Conservation (phyloP, 2,113 vertebrate genomes). For the Neodontobutis hainanensis region DNA sequence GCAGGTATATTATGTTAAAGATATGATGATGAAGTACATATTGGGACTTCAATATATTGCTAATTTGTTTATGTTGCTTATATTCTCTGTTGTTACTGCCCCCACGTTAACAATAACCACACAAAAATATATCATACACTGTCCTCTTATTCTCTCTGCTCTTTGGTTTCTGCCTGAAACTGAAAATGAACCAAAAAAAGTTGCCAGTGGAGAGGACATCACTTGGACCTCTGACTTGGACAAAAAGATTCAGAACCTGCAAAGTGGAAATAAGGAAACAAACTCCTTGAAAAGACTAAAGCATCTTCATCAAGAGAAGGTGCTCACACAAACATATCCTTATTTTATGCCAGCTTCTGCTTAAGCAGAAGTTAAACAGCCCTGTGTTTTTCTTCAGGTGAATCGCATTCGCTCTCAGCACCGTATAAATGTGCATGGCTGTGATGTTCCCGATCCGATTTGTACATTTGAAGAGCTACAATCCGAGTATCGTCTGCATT, state of each 20-base stretch:
- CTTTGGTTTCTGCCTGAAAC: constrained; percentile 26
- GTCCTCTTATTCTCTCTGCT: not conserved
- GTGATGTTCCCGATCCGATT: constrained; percentile 90
- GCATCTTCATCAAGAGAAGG: constrained; percentile 88
- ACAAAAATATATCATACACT: no score
- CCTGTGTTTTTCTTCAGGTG: constrained; percentile 75
- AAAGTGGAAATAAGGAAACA: constrained; percentile 73
- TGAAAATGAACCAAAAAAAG: not conserved
- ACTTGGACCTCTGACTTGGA: constrained; percentile 87
- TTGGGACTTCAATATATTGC: not conserved
- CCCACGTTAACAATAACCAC: no score
- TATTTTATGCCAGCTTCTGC: no score
- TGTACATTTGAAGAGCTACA: constrained; percentile 88
- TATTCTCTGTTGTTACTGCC: no score
- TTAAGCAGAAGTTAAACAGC: no score
- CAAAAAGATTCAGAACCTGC: constrained; percentile 70
- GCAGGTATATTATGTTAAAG: constrained; percentile 43
- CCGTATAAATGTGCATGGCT: constrained; percentile 88
- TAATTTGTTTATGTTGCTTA: no score
- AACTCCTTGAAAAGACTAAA: constrained; percentile 83
- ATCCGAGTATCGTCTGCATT: constrained; percentile 85
- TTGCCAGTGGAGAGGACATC: constrained; percentile 70
- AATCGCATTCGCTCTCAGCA: constrained; percentile 86
- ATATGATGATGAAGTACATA: not conserved
- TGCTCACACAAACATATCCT: constrained; percentile 37